Percentiles rank a stretch among this genome's conserved stretches.
These are phyloP conservation scores for Thecocarcelia acutangulata DNA, from an alignment of 2,888 invertebrate species.

Conservation along the genomic window DNA sequence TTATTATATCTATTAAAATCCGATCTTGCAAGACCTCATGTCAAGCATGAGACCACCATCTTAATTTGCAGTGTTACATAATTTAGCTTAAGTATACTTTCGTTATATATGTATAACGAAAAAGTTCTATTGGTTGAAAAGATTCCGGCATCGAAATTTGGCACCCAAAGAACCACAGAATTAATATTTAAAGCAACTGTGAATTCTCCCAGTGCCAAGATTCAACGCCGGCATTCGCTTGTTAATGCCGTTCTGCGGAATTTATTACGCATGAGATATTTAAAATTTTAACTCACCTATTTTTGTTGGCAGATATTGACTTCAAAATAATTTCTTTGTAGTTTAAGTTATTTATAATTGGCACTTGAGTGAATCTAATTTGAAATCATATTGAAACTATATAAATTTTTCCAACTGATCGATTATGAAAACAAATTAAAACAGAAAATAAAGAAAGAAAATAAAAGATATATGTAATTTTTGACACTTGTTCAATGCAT, in stretches of 20 bases:
- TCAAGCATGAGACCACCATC: too few relatives aligned
- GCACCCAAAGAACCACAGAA: slow-evolving; percentile 82
- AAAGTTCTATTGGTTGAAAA: slow-evolving; percentile 52
- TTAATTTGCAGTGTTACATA: too few relatives aligned
- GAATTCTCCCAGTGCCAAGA: slow-evolving; percentile 83
- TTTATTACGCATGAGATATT: background rate
- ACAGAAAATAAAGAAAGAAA: slow-evolving; percentile 21
- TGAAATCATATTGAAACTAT: slow-evolving; percentile 23
- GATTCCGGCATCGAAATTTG: slow-evolving; percentile 77
- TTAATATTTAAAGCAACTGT: slow-evolving; percentile 78
- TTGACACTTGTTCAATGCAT: slow-evolving; percentile 50
- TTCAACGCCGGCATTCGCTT: slow-evolving; percentile 71
- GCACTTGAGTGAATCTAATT: slow-evolving; percentile 22
- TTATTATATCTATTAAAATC: too few relatives aligned
- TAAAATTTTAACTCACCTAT: slow-evolving; percentile 33
- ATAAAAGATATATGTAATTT: slow-evolving; percentile 16
- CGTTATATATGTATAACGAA: too few relatives aligned
- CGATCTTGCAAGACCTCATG: too few relatives aligned
- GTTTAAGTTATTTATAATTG: background rate
- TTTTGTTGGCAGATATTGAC: background rate
- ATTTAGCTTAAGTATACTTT: too few relatives aligned
- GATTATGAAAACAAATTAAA: slow-evolving; percentile 38
- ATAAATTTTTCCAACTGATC: slow-evolving; percentile 2
- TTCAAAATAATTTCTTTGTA: too few relatives aligned
- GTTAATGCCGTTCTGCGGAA: background rate